Conservation (phyloP, 2,113 vertebrate genomes). For the Corythornis vintsioides region DNA sequence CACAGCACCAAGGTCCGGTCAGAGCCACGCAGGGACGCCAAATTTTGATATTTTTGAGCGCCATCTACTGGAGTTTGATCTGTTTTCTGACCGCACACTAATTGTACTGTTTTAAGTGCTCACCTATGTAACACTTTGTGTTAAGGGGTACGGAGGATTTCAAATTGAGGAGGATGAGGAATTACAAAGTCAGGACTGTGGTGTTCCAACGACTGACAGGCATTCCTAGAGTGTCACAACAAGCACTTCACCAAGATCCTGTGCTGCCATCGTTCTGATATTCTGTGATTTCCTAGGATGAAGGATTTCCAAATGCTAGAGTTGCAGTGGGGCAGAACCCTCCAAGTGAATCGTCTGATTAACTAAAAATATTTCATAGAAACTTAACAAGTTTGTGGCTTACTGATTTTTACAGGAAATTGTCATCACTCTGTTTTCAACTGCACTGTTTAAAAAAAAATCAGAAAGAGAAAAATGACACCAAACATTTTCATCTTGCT, state of each 20-base stretch:
- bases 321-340: neutral
- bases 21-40: neutral
- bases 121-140: rapidly evolving
- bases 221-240: neutral
- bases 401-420: neutral
- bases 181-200: neutral
- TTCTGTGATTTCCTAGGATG: neutral
- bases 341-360: neutral
- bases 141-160: neutral
- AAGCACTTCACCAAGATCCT: rapidly evolving
- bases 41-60: slow-evolving; percentile 48
- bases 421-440: neutral
- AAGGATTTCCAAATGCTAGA: neutral
- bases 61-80: slow-evolving; percentile 41
- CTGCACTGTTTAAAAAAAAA: neutral
- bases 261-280: neutral
- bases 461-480: neutral
- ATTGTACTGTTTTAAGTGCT: rapidly evolving
- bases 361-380: neutral
- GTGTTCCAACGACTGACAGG: neutral
- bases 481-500: neutral
- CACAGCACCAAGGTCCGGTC: rapidly evolving
- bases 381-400: neutral
- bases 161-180: neutral
- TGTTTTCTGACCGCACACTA: neutral